Conservation (phyloP, 2,797 vertebrate genomes). For the Cyclopterus lumpus region DNA sequence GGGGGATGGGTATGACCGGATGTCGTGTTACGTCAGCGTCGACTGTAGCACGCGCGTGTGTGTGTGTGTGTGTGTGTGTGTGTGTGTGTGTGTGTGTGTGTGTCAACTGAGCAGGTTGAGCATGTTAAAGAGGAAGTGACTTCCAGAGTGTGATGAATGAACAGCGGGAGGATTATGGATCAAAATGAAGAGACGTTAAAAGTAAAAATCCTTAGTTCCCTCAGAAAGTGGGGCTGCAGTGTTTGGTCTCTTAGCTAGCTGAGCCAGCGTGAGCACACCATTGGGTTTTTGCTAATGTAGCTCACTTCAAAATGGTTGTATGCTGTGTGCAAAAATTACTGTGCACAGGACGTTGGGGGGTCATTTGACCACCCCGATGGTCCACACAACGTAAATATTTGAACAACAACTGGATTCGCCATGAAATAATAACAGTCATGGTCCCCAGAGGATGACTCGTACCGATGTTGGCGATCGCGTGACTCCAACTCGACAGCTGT, state of each 20-base stretch:
- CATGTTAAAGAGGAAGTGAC: constrained; percentile 35
- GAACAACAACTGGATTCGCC: not conserved
- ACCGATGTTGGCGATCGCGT: not conserved
- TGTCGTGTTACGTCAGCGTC: constrained; percentile 20
- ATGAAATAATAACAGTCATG: not conserved
- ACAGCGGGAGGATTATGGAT: not conserved
- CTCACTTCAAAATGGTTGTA: not conserved
- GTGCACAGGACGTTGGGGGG: not conserved
- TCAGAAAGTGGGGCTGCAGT: not conserved
- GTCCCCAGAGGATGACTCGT: not conserved
- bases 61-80: no score
- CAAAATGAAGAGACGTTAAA: not conserved
- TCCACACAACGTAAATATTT: not conserved
- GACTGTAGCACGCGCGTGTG: not conserved
- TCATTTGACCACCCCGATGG: not conserved
- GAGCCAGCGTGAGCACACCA: not conserved
- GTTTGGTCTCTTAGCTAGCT: not conserved
- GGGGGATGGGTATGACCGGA: constrained; percentile 51
- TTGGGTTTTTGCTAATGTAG: not conserved
- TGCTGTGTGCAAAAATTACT: not conserved
- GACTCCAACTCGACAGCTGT: not conserved
- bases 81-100: not conserved
- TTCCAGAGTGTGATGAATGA: not conserved
- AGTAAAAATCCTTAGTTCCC: not conserved
- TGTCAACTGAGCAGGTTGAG: constrained; percentile 16